A percentile compares a stretch with the other conserved stretches of the same genome.
These are phyloP conservation scores for Poecilobothrus nobilitatus DNA, from an alignment of 2,888 invertebrate genomes.

Conservation along the genomic window DNA sequence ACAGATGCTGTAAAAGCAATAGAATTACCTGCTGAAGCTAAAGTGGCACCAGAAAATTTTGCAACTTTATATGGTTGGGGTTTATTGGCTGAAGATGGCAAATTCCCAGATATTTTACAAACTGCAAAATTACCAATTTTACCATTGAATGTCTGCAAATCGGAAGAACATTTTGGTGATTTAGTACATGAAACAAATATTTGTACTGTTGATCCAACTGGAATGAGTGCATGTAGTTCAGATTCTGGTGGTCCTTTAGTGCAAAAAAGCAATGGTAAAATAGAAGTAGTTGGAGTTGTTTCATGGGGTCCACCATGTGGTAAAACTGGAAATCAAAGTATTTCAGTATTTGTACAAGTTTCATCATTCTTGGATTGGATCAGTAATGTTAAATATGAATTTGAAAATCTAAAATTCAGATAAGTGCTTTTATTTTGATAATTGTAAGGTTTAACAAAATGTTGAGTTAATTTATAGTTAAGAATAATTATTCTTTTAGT, in stretches of 20 bases:
- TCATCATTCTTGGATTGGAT: conserved; percentile 33
- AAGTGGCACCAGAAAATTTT: conserved; percentile 5
- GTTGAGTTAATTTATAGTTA: too few relatives aligned
- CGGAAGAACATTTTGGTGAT: background rate
- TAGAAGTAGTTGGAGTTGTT: conserved; percentile 34
- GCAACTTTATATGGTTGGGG: conserved; percentile 17
- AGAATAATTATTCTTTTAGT: too few relatives aligned
- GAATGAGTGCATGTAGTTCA: conserved; percentile 14
- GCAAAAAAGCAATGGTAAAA: background rate
- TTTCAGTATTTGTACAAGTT: conserved; percentile 35
- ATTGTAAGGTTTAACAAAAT: too few relatives aligned
- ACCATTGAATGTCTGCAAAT: conserved; percentile 10
- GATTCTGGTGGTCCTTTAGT: conserved; percentile 19
- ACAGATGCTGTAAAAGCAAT: conserved; percentile 15
- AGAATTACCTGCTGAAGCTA: conserved; percentile 11
- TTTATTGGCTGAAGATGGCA: conserved; percentile 8
- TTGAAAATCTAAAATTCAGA: background rate
- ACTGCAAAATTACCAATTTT: conserved; percentile 17
- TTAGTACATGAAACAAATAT: conserved; percentile 13
- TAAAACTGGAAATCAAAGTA: conserved; percentile 24
- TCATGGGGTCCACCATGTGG: conserved; percentile 40
- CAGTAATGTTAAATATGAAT: conserved; percentile 11
- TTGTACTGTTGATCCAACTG: conserved; percentile 13
- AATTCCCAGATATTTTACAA: conserved; percentile 15
- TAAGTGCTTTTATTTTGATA: background rate